phyloP scores from a whole-genome alignment of 2,888 invertebrate genomes.

The Allygus modestus region DNA sequence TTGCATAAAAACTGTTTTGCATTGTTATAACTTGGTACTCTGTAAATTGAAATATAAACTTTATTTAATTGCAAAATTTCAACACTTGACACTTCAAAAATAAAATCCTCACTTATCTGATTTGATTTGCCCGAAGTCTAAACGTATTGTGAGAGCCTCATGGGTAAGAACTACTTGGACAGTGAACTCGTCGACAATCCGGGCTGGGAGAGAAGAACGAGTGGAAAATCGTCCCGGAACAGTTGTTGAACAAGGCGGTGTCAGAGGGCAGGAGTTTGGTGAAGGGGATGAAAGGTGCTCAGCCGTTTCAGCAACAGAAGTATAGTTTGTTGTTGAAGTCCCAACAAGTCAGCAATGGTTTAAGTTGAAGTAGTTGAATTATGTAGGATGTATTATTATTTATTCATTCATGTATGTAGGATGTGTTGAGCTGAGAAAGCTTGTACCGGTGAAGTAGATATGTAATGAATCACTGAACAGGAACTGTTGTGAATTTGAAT shows the following conservation, averaged over 20 bases:
- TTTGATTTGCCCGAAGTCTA: background rate
- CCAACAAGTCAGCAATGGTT: background rate
- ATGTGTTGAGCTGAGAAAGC: too few species aligned
- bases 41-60: too few species aligned
- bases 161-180: conserved; percentile 8
- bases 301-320: conserved; percentile 11
- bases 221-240: background rate
- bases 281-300: background rate
- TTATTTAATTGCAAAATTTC: too few species aligned
- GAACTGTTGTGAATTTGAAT: too few species aligned
- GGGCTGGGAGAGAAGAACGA: background rate
- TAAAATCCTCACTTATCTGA: too few species aligned
- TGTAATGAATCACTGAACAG: too few species aligned
- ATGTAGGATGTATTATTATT: too few species aligned
- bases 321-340: conserved; percentile 24
- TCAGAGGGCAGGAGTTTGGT: background rate
- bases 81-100: too few species aligned
- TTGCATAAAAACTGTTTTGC: too few species aligned
- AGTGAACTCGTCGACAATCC: conserved; percentile 30
- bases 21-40: too few species aligned
- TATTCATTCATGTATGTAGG: too few species aligned
- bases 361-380: background rate
- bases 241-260: background rate
- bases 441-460: too few species aligned
- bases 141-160: background rate